Evolutionary conservation across 2,797 vertebrate species (phyloP).

Genomic region (Takifugu rubripes): DNA sequence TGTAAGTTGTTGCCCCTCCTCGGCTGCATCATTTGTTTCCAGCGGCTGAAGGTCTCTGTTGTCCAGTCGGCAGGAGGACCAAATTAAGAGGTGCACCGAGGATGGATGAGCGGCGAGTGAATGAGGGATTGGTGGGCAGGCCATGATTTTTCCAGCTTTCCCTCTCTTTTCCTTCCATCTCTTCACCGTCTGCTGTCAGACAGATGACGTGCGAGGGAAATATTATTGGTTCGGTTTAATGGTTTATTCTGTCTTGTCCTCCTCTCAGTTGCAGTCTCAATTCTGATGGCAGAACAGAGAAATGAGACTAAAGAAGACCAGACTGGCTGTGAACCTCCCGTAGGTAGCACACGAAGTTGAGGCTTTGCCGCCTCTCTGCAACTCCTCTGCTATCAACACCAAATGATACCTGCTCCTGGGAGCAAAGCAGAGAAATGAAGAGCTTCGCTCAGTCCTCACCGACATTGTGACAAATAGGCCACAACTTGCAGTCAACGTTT

Average conservation of each 20-base stretch:
- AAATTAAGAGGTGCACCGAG: slow-evolving; percentile 79
- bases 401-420: not conserved
- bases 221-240: slow-evolving; percentile 69
- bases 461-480: slow-evolving; percentile 69
- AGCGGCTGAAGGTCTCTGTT: slow-evolving; percentile 79
- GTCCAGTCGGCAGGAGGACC: slow-evolving; percentile 69
- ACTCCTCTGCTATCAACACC: not conserved
- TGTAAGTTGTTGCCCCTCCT: slow-evolving; percentile 74
- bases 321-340: not conserved
- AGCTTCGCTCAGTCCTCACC: slow-evolving; percentile 32
- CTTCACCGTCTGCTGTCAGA: slow-evolving; percentile 70
- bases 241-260: slow-evolving; percentile 62
- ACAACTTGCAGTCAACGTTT: slow-evolving; percentile 65
- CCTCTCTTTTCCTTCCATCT: slow-evolving; percentile 27
- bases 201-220: slow-evolving; percentile 68
- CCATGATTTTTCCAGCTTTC: slow-evolving; percentile 59
- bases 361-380: not conserved
- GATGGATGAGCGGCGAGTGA: slow-evolving; percentile 73
- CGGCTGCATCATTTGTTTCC: slow-evolving; percentile 78
- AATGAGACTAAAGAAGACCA: slow-evolving; percentile 16
- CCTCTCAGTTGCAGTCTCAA: slow-evolving; percentile 58
- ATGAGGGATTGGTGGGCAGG: slow-evolving; percentile 77
- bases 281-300: slow-evolving; percentile 48
- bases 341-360: too few relatives aligned
- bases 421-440: slow-evolving; percentile 15